Evolutionary conservation across 2,797 vertebrate species (phyloP).

Genomic region (Enteromius viviparus): DNA sequence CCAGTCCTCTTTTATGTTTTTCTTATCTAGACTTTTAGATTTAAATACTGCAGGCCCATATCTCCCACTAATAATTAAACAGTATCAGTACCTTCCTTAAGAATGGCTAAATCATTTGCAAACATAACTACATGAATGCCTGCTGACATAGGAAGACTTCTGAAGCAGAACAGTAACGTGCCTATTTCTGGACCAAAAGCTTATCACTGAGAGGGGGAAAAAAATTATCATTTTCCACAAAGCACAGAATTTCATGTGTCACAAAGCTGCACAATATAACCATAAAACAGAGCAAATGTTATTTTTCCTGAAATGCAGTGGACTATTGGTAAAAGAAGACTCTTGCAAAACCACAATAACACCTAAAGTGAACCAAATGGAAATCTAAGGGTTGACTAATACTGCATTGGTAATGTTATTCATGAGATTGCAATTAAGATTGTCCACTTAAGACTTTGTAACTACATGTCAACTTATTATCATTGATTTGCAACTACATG

Average conservation of each 20-base stretch:
- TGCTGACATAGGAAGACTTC: neutral
- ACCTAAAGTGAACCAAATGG: neutral
- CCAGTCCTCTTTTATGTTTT: slow-evolving; percentile 56
- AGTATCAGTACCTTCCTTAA: neutral
- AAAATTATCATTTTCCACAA: neutral
- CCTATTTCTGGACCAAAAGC: neutral
- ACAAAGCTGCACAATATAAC: neutral
- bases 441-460: too few relatives aligned
- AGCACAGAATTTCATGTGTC: neutral
- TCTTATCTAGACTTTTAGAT: neutral
- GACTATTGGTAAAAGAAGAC: neutral
- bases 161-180: neutral
- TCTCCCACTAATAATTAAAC: slow-evolving; percentile 4
- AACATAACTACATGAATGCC: neutral
- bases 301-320: neutral
- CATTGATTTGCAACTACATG: too few relatives aligned
- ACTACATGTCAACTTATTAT: too few relatives aligned
- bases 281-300: neutral
- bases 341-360: neutral
- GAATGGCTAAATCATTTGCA: neutral
- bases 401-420: neutral
- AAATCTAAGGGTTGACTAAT: neutral
- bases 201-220: neutral
- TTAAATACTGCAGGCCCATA: neutral
- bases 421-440: neutral